Base-by-base conservation (phyloP, 1,140 invertebrate genomes). In the Drosophila obscura region DNA sequence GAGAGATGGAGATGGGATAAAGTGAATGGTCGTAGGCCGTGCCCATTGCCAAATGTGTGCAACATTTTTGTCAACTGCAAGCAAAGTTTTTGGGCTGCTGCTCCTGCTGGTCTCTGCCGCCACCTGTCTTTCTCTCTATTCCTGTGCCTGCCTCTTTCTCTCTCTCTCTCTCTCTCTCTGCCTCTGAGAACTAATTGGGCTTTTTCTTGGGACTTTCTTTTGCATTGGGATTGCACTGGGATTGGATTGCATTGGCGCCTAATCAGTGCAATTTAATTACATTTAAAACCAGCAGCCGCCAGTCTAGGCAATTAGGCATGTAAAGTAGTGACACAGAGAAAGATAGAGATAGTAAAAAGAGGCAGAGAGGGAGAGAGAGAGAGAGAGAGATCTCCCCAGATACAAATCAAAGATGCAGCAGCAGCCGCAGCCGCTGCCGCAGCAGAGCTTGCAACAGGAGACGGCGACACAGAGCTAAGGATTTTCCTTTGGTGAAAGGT, bases 211-310 rank as follows among this genome's bases (percentile, higher is more conserved):
- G 51, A 77, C 73, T 77, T 77, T 77, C 65, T 69, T 45, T 43
- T 28, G 74, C 63, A 31, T 35, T 3, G 5, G 26, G 26, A 11
- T 13, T 5, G 11, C 11, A 13, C 5, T 35, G 31, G 31, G 1
- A 19, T 19, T 19, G 19, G 19, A 19, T 19, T 19, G 19, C 19
- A 76, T 72, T 61, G 72, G 60, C 63, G 65, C 74, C 60, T 88
- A 87, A 87, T 87, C 83, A 88, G 79, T 79, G 82, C 82, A 87
- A 82, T 87, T 87, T 87, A 87, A 87, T 87, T 87, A 87, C 82
- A 66, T 58, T 58, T 53, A 26, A 22, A 16, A 31, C 26, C 43
- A 63, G 26, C 19, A 13, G 67, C 73, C 61, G 51, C 72, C 50
- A 73, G 44, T 49, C 58, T 35, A 58, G 73, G 83, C 82, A 87